Evolutionary conservation across 2,797 vertebrate genomes (phyloP).

Genomic region (Sebastolobus altivelis): DNA sequence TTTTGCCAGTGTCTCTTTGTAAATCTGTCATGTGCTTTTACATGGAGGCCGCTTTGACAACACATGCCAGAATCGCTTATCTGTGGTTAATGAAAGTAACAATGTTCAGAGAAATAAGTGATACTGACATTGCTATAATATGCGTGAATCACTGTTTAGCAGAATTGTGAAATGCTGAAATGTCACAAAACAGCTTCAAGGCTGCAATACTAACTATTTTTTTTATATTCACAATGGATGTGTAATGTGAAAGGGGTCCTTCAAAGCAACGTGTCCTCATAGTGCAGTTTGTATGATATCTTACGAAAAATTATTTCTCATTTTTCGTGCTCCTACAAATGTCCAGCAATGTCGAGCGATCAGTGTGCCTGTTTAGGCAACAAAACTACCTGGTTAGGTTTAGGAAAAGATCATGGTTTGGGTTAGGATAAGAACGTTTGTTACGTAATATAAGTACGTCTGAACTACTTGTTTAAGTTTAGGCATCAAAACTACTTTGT

Average conservation of each 20-base stretch:
- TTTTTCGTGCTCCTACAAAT: too few species aligned
- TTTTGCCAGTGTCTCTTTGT: slow-evolving; percentile 62
- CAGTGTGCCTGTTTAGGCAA: too few species aligned
- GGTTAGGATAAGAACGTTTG: too few species aligned
- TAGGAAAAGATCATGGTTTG: too few species aligned
- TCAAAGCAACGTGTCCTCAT: not conserved
- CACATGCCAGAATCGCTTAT: slow-evolving; percentile 36
- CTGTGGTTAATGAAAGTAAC: slow-evolving; percentile 58
- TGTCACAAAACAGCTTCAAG: slow-evolving; percentile 17
- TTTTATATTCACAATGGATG: not conserved
- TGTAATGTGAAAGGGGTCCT: not conserved
- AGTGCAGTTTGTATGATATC: not conserved
- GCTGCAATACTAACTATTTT: slow-evolving; percentile 9
- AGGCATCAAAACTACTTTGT: too few species aligned
- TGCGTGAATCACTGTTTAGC: slow-evolving; percentile 13
- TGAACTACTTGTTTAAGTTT: too few species aligned
- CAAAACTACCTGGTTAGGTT: too few species aligned
- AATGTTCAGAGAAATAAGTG: slow-evolving; percentile 35
- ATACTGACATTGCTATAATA: slow-evolving; percentile 8
- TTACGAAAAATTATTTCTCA: not conserved
- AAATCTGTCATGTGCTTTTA: slow-evolving; percentile 60
- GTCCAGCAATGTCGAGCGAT: too few species aligned
- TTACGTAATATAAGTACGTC: too few species aligned
- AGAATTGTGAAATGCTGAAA: slow-evolving; percentile 11
- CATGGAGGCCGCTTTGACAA: slow-evolving; percentile 53